Conservation (phyloP, 2,888 invertebrate genomes). For the Polydesmus complanatus region DNA sequence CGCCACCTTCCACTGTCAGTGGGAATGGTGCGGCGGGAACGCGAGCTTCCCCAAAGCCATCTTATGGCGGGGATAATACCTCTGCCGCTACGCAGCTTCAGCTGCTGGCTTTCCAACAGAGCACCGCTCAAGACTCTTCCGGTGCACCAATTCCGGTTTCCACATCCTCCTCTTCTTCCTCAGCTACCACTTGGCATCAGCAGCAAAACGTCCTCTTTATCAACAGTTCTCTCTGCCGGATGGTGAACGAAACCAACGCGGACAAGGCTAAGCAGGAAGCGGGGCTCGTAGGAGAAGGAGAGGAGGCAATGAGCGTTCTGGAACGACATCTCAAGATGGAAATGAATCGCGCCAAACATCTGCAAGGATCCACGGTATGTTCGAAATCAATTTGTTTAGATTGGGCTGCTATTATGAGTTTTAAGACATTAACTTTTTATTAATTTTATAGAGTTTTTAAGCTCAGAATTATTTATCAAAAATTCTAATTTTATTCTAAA, state of each 20-base stretch:
- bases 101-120: conserved; percentile 23
- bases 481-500: no score
- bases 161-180: conserved; percentile 1
- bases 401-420: not conserved
- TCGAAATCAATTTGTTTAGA: not conserved
- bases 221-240: conserved; percentile 27
- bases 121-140: conserved; percentile 21
- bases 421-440: no score
- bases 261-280: not conserved
- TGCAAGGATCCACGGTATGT: not conserved
- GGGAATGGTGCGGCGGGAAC: not conserved
- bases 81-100: conserved; percentile 24
- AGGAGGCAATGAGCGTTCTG: not conserved
- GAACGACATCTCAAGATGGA: not conserved
- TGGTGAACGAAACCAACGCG: not conserved
- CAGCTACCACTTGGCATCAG: conserved; percentile 28
- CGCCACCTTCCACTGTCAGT: conserved; percentile 5
- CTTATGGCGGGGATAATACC: conserved; percentile 14
- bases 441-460: no score
- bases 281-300: not conserved
- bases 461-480: no score
- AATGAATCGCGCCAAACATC: not conserved
- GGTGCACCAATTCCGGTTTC: conserved; percentile 34
- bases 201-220: conserved; percentile 23
- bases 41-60: conserved; percentile 1